phyloP scores from a whole-genome alignment of 2,113 vertebrate species.

The Psephotus haematonotus region DNA sequence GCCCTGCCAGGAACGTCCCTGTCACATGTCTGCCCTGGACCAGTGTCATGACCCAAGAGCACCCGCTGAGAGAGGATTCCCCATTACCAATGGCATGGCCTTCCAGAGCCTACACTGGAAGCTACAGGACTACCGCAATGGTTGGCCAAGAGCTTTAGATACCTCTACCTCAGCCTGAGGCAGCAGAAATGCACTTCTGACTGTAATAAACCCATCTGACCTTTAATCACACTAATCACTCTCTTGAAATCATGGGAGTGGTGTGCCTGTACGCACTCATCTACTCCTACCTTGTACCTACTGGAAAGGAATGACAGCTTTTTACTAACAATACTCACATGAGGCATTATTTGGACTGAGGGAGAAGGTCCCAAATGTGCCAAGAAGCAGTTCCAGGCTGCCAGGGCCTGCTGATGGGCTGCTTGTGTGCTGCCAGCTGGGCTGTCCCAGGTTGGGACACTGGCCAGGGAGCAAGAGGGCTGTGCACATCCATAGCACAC shows the following conservation, averaged over 20 bases:
- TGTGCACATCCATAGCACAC: background rate
- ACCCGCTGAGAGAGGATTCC: rapidly evolving
- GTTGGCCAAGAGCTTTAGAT: background rate
- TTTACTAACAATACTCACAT: background rate
- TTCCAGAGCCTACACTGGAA: background rate
- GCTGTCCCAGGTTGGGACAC: background rate
- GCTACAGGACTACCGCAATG: rapidly evolving
- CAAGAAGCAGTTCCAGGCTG: background rate
- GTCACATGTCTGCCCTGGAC: background rate
- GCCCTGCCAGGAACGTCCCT: background rate
- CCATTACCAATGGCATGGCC: background rate
- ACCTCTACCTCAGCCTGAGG: background rate
- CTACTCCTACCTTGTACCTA: background rate
- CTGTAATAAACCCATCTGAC: background rate
- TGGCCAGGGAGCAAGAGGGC: too few relatives aligned
- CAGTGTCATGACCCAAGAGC: background rate
- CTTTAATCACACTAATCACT: background rate
- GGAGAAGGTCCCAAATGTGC: background rate
- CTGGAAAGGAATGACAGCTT: background rate
- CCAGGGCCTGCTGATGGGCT: background rate
- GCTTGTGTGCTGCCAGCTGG: background rate
- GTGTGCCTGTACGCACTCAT: background rate
- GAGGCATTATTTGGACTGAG: background rate
- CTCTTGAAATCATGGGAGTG: background rate
- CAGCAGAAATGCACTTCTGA: background rate